A percentile compares a stretch with the other conserved stretches of the same genome.
phyloP scores from a whole-genome alignment of 2,113 vertebrate genomes.

The Trachemys scripta region DNA sequence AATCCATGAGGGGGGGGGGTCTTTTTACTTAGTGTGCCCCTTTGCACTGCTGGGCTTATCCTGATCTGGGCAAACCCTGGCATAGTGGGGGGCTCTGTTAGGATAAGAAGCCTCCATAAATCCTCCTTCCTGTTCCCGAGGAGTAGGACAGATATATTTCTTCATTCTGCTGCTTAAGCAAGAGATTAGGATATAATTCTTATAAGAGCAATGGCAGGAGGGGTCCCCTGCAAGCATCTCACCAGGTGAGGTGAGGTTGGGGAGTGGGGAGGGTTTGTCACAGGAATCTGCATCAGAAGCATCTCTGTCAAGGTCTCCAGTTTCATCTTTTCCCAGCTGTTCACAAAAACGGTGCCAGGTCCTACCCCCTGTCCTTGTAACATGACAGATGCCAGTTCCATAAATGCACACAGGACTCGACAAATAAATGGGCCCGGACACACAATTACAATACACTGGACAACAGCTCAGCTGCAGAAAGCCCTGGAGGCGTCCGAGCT shows the following conservation, averaged over 20 bases:
- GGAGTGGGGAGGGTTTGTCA: neutral
- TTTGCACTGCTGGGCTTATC: neutral
- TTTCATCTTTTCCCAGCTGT: neutral
- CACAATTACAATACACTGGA: neutral
- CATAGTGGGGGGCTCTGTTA: neutral
- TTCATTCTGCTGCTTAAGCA: too few species aligned
- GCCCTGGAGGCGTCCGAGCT: neutral
- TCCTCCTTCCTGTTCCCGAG: neutral
- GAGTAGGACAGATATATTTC: neutral
- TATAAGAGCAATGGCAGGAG: neutral
- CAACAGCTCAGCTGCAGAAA: neutral
- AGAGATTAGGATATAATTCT: too few species aligned
- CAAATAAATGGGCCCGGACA: neutral
- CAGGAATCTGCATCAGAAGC: too few species aligned
- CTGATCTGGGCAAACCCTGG: neutral
- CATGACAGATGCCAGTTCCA: neutral
- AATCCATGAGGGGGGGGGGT: neutral
- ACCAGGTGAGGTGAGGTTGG: rapidly evolving
- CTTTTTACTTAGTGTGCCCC: neutral
- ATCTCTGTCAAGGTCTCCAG: neutral
- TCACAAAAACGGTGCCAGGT: neutral
- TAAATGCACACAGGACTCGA: neutral
- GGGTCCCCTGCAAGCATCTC: neutral
- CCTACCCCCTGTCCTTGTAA: neutral
- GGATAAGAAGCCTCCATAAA: neutral